Percentiles rank a stretch among this genome's conserved stretches.
These are phyloP conservation scores for Anas bahamensis DNA, from an alignment of 2,797 vertebrate genomes.

Conservation along the genomic window DNA sequence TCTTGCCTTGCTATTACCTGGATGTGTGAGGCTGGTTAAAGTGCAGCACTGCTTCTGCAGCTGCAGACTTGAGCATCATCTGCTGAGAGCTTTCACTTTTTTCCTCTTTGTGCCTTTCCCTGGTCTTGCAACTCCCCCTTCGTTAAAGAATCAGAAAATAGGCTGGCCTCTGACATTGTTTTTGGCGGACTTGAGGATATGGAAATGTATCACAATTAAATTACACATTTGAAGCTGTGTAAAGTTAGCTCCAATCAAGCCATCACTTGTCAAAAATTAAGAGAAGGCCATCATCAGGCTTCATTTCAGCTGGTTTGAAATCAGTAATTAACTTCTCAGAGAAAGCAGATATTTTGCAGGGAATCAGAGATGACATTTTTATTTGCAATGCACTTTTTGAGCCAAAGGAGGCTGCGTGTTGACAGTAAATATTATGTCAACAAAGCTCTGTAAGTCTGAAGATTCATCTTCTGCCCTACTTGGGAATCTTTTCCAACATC, in stretches of 20 bases:
- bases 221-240: conserved; percentile 29
- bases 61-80: neutral
- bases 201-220: conserved; percentile 17
- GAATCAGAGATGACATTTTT: conserved; percentile 51
- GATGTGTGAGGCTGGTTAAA: neutral
- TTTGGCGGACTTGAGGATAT: conserved; percentile 23
- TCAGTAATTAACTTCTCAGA: conserved; percentile 68
- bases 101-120: neutral
- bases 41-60: neutral
- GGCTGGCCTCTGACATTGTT: neutral
- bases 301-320: conserved; percentile 60
- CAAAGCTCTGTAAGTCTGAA: conserved; percentile 20
- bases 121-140: neutral
- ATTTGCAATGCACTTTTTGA: conserved; percentile 37
- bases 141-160: neutral
- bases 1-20: neutral
- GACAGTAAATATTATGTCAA: conserved; percentile 65
- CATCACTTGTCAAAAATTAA: conserved; percentile 65
- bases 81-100: neutral
- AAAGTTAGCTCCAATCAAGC: conserved; percentile 54
- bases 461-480: neutral
- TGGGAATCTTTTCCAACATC: neutral
- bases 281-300: conserved; percentile 63
- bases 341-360: conserved; percentile 61
- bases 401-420: conserved; percentile 46